Base-by-base conservation (phyloP, 2,888 invertebrate species). In the Platycheirus rosarum region DNA sequence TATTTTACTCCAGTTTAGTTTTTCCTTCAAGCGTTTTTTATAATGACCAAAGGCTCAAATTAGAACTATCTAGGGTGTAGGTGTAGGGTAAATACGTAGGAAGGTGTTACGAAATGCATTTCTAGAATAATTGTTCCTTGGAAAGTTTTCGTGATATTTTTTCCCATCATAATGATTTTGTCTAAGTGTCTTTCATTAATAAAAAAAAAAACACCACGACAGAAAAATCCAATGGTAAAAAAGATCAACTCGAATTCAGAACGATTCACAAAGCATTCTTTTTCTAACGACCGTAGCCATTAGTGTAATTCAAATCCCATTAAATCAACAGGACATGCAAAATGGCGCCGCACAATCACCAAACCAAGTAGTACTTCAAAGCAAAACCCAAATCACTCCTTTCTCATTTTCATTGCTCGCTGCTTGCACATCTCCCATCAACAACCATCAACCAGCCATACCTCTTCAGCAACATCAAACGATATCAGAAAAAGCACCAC, bases 251-350 rank as follows among this genome's bases (percentile, higher is more conserved):
- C 51, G 57, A 44, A 48, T 40, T 55, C 44, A 49, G 40, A n/a
- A 26, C 42, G 48, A 65, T 75, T 42, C 68, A 68, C 76, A 82
- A 82, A 82, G 82, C 82, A 77, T 77, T 82, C 53, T 71, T 76
- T 29, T 60, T 68, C 76, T 71, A 82, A 82, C 82, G 77, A 77
- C 76, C 82, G 71, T 82, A 82, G 76, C 84, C 84, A 84, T 84
- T 84, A 84, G 84, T 78, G 78, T 84, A 84, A 84, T 84, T 84
- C 84, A 84, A 84, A 84, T 84, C 73, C 84, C 84, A 84, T 84
- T 84, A 84, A 77, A 84, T 84, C 84, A 84, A 84, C 84, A 84
- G 84, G 84, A 84, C 84, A 84, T 78, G 84, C 77, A 84, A 84
- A 84, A 84, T 84, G 84, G 84, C 84, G 84, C 84, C 73, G 84